Evolutionary conservation across 2,888 invertebrate genomes (phyloP), one percentile per base, ranked within the genome.

Genomic region (Arrhopalites spinosus): DNA sequence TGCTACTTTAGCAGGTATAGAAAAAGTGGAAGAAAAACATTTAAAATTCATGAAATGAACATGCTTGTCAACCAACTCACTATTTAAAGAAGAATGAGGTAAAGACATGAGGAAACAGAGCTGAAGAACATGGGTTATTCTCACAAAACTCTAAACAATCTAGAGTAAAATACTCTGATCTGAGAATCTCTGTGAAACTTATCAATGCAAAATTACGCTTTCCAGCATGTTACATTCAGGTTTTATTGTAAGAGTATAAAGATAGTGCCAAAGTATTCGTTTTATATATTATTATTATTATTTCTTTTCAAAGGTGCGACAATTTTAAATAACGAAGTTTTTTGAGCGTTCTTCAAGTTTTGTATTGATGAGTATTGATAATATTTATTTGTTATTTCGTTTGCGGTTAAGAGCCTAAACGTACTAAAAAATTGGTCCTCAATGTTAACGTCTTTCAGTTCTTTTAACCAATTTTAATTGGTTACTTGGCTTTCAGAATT

Each of bases 171-270:
- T 36, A 36, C 36, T 7, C 36, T 7, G 36, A 7, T 36, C n/a
- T n/a, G n/a, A n/a, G 36, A 36, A 11, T 36, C 36, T 36, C 36
- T 36, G 36, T 63, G 63, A 29, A 66, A 36, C 8, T 43, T 66
- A 66, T 66, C 66, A 66, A 66, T 66, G 66, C 66, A 66, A 43
- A 15, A 20, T 17, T 43, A 36, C n/a, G 43, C 43, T 66, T 66
- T 66, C n/a, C 43, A 66, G 15, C 2, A 20, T 66, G 36, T 50
- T n/a, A 50, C 50, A 13, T 50, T 50, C 15, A n/a, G 15, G 50
- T 3, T n/a, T 50, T 15, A 13, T n/a, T n/a, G n/a, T 50, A 15
- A 50, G n/a, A 50, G 15, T n/a, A 50, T n/a, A 3, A 50, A 5
- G 15, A 50, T n/a, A 50, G 50, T 50, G 50, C 50, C 50, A 50